Percentiles rank a stretch among this genome's conserved stretches.
phyloP scores from a whole-genome alignment of 2,888 invertebrate genomes.

The Shargacucullia verbasci region DNA sequence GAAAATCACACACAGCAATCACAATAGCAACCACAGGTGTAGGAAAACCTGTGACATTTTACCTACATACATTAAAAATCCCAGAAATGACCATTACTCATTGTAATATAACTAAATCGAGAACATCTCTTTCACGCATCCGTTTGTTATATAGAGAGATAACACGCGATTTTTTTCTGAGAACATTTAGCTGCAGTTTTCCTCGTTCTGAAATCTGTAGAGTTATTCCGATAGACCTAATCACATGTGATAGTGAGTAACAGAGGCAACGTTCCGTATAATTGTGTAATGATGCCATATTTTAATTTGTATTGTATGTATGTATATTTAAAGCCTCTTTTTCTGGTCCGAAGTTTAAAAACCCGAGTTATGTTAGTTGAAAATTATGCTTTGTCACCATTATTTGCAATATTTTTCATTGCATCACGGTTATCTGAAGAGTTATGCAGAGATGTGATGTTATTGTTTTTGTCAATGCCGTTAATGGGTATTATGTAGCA shows the following conservation, averaged over 20 bases:
- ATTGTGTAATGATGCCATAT: background rate
- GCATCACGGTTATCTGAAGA: too few relatives aligned
- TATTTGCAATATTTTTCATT: too few relatives aligned
- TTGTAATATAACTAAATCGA: too few relatives aligned
- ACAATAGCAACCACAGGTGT: too few relatives aligned
- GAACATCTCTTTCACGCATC: background rate
- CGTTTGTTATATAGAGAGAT: background rate
- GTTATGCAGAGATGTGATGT: too few relatives aligned
- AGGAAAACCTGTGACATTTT: too few relatives aligned
- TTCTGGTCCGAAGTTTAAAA: background rate
- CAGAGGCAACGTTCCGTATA: conserved; percentile 2
- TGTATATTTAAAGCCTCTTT: background rate
- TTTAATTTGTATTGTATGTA: background rate
- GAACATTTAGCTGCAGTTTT: conserved; percentile 41
- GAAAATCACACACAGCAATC: too few relatives aligned
- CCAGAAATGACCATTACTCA: too few relatives aligned
- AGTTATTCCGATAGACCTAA: conserved; percentile 45
- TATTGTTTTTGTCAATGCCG: too few relatives aligned
- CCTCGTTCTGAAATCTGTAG: conserved; percentile 55
- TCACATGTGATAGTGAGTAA: conserved; percentile 13
- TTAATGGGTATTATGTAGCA: too few relatives aligned
- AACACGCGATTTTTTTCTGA: conserved; percentile 35
- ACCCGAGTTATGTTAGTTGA: background rate
- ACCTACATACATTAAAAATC: too few relatives aligned
- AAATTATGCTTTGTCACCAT: too few relatives aligned